phyloP scores from a whole-genome alignment of 2,113 vertebrate species.

The Phocoena phocoena region DNA sequence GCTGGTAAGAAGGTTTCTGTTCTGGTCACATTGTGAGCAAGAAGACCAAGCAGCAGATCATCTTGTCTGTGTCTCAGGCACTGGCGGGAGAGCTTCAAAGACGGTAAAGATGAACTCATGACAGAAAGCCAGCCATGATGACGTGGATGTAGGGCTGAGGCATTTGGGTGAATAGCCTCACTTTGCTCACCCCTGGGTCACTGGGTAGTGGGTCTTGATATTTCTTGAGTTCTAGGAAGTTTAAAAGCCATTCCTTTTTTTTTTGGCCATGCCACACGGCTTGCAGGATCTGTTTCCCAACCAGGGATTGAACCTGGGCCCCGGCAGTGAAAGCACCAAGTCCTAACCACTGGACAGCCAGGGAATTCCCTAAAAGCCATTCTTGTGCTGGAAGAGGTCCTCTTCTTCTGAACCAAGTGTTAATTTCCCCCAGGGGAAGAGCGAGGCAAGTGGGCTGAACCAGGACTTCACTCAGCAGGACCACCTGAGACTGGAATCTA shows the following conservation, averaged over 20 bases:
- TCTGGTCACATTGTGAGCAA: neutral
- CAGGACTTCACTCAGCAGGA: neutral
- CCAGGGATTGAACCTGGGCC: neutral
- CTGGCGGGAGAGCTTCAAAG: neutral
- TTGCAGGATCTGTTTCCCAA: neutral
- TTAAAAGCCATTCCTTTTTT: neutral
- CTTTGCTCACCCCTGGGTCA: neutral
- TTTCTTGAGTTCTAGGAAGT: neutral
- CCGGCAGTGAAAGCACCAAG: neutral
- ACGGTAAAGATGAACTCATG: rapidly evolving
- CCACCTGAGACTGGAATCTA: neutral
- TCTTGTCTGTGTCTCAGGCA: neutral
- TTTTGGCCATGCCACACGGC: neutral
- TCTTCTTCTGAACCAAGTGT: neutral
- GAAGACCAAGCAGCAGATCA: neutral
- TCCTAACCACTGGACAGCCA: neutral
- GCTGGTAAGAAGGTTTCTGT: neutral
- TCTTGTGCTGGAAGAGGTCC: neutral
- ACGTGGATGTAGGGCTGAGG: neutral
- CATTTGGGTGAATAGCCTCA: neutral
- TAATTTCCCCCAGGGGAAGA: neutral
- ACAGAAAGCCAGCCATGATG: neutral
- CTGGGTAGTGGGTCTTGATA: no score
- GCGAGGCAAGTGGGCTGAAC: neutral
- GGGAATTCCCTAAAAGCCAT: neutral